A percentile compares a stretch with the other conserved stretches of the same genome.
These are phyloP conservation scores for Antedon bifida DNA, from an alignment of 35 echinoderm and acorn worm genomes.

Conservation along the genomic window DNA sequence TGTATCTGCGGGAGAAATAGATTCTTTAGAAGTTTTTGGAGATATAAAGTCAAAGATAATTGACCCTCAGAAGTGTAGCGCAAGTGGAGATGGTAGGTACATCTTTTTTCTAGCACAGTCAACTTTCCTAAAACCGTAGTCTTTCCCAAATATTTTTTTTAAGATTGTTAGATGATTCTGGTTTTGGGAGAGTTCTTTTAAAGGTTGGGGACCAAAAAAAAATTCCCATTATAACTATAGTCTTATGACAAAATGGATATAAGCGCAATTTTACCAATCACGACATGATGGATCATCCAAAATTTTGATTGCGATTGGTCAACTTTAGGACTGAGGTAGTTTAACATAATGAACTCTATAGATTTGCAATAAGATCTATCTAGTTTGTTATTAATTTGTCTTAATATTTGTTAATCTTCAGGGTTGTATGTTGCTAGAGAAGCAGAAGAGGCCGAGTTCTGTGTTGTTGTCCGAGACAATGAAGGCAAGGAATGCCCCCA, in stretches of 20 bases:
- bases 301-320: too few species aligned
- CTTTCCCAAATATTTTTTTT: neutral
- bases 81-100: conserved; percentile 61
- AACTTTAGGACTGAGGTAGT: too few species aligned
- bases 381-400: too few species aligned
- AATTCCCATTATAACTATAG: too few species aligned
- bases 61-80: conserved; percentile 38
- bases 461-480: conserved; percentile 17
- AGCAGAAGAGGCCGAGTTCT: conserved; percentile 23
- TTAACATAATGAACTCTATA: too few species aligned
- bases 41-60: conserved; percentile 36
- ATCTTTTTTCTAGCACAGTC: neutral
- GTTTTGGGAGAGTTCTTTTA: neutral
- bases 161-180: neutral
- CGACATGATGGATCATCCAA: too few species aligned
- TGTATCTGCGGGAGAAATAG: conserved; percentile 9
- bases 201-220: neutral
- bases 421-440: conserved; percentile 25
- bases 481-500: conserved; percentile 13
- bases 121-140: neutral
- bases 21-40: conserved; percentile 41
- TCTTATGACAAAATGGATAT: too few species aligned
- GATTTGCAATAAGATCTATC: too few species aligned
- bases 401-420: conserved; percentile 1
- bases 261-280: too few species aligned